A percentile compares a stretch with the other conserved stretches of the same genome.
Evolutionary conservation across 2,113 vertebrate species (phyloP).

Genomic region (Anser brachyrhynchus): DNA sequence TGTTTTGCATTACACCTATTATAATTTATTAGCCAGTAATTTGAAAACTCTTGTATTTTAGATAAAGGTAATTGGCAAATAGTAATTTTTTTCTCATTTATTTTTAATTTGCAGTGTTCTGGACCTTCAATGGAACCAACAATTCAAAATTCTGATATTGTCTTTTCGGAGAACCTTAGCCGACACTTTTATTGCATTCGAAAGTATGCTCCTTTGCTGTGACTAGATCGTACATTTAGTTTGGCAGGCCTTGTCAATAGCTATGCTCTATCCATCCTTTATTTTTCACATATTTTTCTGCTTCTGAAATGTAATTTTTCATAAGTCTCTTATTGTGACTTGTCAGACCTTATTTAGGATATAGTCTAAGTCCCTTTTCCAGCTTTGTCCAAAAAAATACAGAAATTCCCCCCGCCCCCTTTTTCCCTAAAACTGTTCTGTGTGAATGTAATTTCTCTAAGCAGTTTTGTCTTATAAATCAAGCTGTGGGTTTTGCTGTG

Average conservation of each 20-base stretch:
- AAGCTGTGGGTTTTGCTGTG: not conserved
- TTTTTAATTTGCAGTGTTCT: slow-evolving; percentile 84
- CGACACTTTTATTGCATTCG: slow-evolving; percentile 88
- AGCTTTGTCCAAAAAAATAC: not conserved
- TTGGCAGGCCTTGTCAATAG: not conserved
- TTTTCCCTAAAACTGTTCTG: not conserved
- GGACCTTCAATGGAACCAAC: slow-evolving; percentile 99
- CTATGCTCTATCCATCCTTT: not conserved
- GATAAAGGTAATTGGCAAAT: not conserved
- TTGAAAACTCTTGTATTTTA: not conserved
- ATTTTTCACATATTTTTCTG: not conserved
- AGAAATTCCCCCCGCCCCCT: not conserved
- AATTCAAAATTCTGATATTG: slow-evolving; percentile 89
- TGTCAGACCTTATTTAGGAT: not conserved
- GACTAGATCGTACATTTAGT: not conserved
- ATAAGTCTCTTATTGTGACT: not conserved
- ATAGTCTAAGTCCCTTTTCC: not conserved
- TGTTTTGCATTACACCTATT: not conserved
- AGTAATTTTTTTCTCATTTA: slow-evolving; percentile 38
- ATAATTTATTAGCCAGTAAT: not conserved
- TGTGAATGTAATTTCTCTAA: not conserved
- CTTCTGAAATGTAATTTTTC: not conserved
- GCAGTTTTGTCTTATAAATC: not conserved
- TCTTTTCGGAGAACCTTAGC: slow-evolving; percentile 92
- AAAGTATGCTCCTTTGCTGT: slow-evolving; percentile 77